phyloP scores from a whole-genome alignment of 1,140 invertebrate species.

The Thaumetopoea pityocampa region DNA sequence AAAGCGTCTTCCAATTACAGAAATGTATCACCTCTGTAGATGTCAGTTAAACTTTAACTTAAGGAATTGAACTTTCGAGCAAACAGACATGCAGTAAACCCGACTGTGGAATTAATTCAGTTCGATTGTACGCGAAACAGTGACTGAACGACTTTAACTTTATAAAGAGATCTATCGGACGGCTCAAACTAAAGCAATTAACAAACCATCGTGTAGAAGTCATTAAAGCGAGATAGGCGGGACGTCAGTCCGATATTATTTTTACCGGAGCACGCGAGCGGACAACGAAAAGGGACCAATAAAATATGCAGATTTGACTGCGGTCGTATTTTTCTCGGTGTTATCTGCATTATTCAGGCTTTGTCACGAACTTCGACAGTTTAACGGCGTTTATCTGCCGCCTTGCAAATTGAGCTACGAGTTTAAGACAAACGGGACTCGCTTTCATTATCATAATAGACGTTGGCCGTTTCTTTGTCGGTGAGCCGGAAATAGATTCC shows the following conservation, averaged over 20 bases:
- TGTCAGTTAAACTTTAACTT: slow-evolving; percentile 43
- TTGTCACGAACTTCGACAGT: slow-evolving; percentile 75
- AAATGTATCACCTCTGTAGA: slow-evolving; percentile 29
- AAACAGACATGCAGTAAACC: slow-evolving; percentile 23
- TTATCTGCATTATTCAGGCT: slow-evolving; percentile 75
- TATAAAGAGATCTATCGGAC: slow-evolving; percentile 5
- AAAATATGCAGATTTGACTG: slow-evolving; percentile 74
- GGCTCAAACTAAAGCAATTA: slow-evolving; percentile 14
- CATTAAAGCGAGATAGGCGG: slow-evolving; percentile 22
- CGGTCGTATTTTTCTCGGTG: slow-evolving; percentile 72
- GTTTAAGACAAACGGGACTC: slow-evolving; percentile 74
- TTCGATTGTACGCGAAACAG: slow-evolving; percentile 17
- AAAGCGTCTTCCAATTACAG: no score
- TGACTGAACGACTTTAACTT: slow-evolving; percentile 13
- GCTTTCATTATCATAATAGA: slow-evolving; percentile 75
- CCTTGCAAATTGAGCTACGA: slow-evolving; percentile 75
- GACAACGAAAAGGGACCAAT: slow-evolving; percentile 65
- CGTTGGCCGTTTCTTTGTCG: slow-evolving; percentile 68
- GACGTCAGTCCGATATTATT: slow-evolving; percentile 25
- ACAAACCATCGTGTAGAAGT: slow-evolving; percentile 9
- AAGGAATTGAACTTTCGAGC: slow-evolving; percentile 28
- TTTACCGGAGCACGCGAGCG: slow-evolving; percentile 41
- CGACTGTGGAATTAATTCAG: slow-evolving; percentile 31
- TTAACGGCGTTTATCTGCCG: slow-evolving; percentile 75
- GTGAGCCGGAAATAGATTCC: slow-evolving; percentile 58